Evolutionary conservation across 2,888 invertebrate genomes (phyloP).

Genomic region (Julus scandinavius): DNA sequence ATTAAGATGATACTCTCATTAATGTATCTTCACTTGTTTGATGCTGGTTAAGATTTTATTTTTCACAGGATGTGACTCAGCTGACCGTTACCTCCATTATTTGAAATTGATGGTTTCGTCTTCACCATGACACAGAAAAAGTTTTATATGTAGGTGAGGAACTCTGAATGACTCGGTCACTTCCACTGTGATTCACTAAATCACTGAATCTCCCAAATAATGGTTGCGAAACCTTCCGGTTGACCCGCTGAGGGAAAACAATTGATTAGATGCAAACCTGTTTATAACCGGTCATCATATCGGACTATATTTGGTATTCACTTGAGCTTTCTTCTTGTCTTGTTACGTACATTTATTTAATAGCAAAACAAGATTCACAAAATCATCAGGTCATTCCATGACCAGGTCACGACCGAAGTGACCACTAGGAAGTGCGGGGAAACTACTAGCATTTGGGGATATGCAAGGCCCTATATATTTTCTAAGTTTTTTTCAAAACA

Average conservation of each 20-base stretch:
- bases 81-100: background rate
- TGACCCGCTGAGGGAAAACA: background rate
- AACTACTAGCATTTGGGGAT: no score
- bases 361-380: background rate
- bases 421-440: background rate
- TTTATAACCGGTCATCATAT: background rate
- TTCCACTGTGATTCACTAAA: constrained; percentile 4
- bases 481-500: no score
- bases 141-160: no score
- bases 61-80: background rate
- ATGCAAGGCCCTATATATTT: no score
- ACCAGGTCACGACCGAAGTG: background rate
- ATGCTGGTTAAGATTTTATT: background rate
- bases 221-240: background rate
- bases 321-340: no score
- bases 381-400: background rate
- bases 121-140: background rate
- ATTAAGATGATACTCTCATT: no score
- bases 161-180: background rate
- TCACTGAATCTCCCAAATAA: background rate
- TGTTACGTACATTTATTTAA: no score
- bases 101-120: background rate
- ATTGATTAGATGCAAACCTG: background rate
- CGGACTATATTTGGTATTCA: no score
- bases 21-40: background rate